Evolutionary conservation across 2,888 invertebrate species (phyloP).

Genomic region (Polia nebulosa): DNA sequence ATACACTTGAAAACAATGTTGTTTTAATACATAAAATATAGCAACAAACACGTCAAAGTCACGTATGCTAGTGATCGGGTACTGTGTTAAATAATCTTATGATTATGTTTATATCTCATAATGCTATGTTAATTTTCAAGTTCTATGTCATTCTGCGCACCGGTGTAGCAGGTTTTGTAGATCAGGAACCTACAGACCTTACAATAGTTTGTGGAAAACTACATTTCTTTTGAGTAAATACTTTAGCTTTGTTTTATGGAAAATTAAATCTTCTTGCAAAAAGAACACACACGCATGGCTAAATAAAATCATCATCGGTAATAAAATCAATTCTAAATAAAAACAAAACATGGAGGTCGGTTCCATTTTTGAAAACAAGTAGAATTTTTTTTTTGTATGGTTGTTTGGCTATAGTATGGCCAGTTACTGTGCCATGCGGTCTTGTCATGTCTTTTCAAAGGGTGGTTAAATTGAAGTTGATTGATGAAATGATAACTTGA

Average conservation of each 20-base stretch:
- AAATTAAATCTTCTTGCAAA: neutral
- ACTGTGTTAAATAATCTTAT: constrained; percentile 76
- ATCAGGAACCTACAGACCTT: constrained; percentile 56
- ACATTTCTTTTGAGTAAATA: neutral
- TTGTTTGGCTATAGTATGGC: neutral
- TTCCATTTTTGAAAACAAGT: neutral
- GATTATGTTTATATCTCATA: constrained; percentile 78
- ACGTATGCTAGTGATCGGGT: constrained; percentile 65
- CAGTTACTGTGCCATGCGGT: neutral
- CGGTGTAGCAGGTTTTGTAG: constrained; percentile 76
- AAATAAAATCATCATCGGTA: neutral
- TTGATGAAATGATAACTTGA: neutral
- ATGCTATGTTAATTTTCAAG: constrained; percentile 87
- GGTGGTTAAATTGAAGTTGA: neutral
- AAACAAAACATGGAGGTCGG: neutral
- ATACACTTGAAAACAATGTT: constrained; percentile 7
- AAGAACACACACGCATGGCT: no score
- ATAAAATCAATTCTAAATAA: neutral
- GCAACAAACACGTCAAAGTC: neutral
- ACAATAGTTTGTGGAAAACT: constrained; percentile 23
- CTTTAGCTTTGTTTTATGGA: neutral
- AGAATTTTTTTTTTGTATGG: neutral
- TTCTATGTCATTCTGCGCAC: constrained; percentile 83
- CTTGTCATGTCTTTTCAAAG: neutral
- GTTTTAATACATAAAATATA: neutral